Base-by-base conservation (phyloP, 2,797 vertebrate genomes). In the Picus viridis region DNA sequence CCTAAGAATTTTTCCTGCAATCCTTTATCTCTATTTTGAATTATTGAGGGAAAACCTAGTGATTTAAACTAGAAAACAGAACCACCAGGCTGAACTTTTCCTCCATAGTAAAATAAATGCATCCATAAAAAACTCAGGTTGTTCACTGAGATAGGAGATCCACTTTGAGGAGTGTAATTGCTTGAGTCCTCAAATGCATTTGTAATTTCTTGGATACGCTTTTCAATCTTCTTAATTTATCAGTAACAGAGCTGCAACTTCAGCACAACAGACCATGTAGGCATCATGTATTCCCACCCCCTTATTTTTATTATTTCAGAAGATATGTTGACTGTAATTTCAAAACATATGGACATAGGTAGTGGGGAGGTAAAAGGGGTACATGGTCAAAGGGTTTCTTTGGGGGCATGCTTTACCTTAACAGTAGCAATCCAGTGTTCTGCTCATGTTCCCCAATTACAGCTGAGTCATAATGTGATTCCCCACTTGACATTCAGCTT, bases 41-140 rank as follows among this genome's bases (percentile, higher is more conserved):
- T 69, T 80, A 70, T 30, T 65, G 26, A 41, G 7, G 75, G 30
- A 70, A 88, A 92, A 74, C 2, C 2, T 62, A 51, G 17, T 16
- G 9, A 74, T 80, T 65, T 73, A 68, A 92, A 74, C 73, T 36
- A 70, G 29, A 61, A 76, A 82, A 36, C 3, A 79, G 22, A 88
- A 3, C 17, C 45, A 43, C 5, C 4, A 68, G 27, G 8, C 23
- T 75, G 61, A 81, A 11, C 23, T 79, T 91, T 83, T 81, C 22
- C 19, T 73, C 57, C 32, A 16, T 23, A 69, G 29, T 41, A 57
- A 83, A 83, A 83, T 68, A 16, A 63, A 76, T 64, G 59, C 34
- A 69, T 10, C 9, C n/a, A 88, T 64, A 73, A 84, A 87, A 84
- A 83, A 41, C 27, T 89, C 73, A 58, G 12, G 27, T 86, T 89